These are phyloP conservation scores for Triplophysa tibetana DNA, from an alignment of 2,113 vertebrate genomes.

Conservation along the genomic window DNA sequence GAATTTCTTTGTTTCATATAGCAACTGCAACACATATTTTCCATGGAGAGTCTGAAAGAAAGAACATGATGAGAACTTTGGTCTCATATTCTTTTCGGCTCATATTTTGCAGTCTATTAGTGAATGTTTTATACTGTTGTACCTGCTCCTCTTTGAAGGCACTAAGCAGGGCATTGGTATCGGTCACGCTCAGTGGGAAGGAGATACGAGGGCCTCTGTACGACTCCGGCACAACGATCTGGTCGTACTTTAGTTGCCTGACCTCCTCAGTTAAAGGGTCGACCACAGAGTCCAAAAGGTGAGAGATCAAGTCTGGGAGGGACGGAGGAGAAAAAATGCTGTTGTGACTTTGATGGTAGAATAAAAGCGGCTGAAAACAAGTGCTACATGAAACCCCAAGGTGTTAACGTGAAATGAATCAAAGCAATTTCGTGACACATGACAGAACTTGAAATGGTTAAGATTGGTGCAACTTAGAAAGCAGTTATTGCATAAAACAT, in stretches of 20 bases:
- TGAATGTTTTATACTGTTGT: constrained; percentile 38
- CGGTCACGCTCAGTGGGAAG: constrained; percentile 83
- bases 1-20: constrained; percentile 84
- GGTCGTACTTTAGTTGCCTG: constrained; percentile 69
- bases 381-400: neutral
- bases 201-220: constrained; percentile 85
- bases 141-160: constrained; percentile 89
- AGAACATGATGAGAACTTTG: neutral
- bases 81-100: neutral
- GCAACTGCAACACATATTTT: constrained; percentile 85
- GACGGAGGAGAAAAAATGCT: neutral
- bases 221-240: constrained; percentile 78
- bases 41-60: constrained; percentile 84
- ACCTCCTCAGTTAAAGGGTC: constrained; percentile 61
- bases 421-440: too few species aligned
- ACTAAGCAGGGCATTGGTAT: constrained; percentile 80
- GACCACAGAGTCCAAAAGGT: constrained; percentile 70
- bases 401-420: too few species aligned
- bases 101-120: constrained; percentile 4
- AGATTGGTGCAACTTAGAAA: too few species aligned
- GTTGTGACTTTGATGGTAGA: neutral
- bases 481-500: too few species aligned
- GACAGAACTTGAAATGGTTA: too few species aligned
- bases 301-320: constrained; percentile 76
- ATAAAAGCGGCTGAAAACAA: neutral